Conservation (phyloP, 2,888 invertebrate species). For the Cantharis lateralis region DNA sequence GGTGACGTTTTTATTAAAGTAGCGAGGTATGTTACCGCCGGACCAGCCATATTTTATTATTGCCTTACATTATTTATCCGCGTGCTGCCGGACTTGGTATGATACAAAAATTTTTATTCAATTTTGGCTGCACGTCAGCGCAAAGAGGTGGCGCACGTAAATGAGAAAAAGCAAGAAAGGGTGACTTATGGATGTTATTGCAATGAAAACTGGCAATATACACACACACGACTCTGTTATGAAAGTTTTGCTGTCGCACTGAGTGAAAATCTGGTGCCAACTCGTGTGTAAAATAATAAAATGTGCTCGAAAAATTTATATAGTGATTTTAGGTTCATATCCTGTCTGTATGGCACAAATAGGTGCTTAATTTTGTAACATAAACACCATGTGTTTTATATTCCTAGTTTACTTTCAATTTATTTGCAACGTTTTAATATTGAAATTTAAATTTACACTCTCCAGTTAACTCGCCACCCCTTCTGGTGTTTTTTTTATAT, state of each 20-base stretch:
- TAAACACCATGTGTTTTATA: slow-evolving; percentile 11
- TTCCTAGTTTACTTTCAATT: slow-evolving; percentile 3
- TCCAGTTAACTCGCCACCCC: neutral
- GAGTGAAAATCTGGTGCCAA: slow-evolving; percentile 41
- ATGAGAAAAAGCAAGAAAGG: slow-evolving; percentile 15
- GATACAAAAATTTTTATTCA: slow-evolving; percentile 34
- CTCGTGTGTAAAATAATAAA: slow-evolving; percentile 41
- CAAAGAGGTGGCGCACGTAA: neutral
- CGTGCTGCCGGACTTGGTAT: slow-evolving; percentile 42
- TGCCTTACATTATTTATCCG: slow-evolving; percentile 54
- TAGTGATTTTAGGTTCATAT: slow-evolving; percentile 34
- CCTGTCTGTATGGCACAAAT: slow-evolving; percentile 32
- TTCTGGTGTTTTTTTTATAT: neutral
- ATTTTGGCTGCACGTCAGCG: slow-evolving; percentile 17
- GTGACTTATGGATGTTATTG: slow-evolving; percentile 10
- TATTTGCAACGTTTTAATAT: neutral
- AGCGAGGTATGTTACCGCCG: slow-evolving; percentile 46
- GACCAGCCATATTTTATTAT: slow-evolving; percentile 51
- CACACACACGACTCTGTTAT: slow-evolving; percentile 39
- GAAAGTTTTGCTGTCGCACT: slow-evolving; percentile 40
- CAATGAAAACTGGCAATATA: slow-evolving; percentile 29
- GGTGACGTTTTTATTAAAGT: slow-evolving; percentile 52
- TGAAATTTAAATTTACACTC: neutral
- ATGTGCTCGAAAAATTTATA: slow-evolving; percentile 36
- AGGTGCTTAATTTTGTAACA: slow-evolving; percentile 31